These are phyloP conservation scores for Patiria miniata DNA, from an alignment of 35 echinoderm and acorn worm genomes.

Conservation along the genomic window DNA sequence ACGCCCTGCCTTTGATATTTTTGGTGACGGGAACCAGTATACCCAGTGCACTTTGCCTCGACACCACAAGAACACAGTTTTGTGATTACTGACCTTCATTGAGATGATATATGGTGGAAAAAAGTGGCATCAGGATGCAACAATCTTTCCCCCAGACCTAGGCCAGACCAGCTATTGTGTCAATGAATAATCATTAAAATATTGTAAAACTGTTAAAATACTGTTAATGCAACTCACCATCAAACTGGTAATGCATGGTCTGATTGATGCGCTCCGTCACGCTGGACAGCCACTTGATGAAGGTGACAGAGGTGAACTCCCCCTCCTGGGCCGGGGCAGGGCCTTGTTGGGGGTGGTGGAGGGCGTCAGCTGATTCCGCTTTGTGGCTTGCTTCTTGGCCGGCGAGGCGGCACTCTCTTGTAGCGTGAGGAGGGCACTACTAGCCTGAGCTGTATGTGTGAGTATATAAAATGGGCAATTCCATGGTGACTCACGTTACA, in stretches of 20 bases:
- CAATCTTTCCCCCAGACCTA: no score
- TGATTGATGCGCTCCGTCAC: conserved; percentile 98
- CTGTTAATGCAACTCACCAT: conserved; percentile 83
- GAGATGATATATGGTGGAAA: no score
- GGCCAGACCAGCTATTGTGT: no score
- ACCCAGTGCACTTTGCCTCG: no score
- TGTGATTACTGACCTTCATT: no score
- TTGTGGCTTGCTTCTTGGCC: conserved; percentile 53
- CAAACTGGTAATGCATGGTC: conserved; percentile 99
- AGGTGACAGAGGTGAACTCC: conserved; percentile 52
- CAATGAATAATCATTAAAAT: no score
- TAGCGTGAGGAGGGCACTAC: conserved; percentile 94
- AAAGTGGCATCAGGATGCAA: no score
- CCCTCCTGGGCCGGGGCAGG: conserved; percentile 16
- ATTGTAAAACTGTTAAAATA: no score
- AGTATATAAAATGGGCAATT: neutral
- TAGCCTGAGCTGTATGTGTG: conserved; percentile 81
- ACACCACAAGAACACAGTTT: no score
- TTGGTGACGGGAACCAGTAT: no score
- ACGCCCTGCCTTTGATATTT: no score
- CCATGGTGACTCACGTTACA: no score
- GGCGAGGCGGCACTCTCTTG: conserved; percentile 84
- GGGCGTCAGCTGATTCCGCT: neutral
- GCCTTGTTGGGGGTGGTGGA: conserved; percentile 20
- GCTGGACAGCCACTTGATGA: conserved; percentile 86